Conservation (phyloP, 2,888 invertebrate genomes). For the Sialis lutaria region DNA sequence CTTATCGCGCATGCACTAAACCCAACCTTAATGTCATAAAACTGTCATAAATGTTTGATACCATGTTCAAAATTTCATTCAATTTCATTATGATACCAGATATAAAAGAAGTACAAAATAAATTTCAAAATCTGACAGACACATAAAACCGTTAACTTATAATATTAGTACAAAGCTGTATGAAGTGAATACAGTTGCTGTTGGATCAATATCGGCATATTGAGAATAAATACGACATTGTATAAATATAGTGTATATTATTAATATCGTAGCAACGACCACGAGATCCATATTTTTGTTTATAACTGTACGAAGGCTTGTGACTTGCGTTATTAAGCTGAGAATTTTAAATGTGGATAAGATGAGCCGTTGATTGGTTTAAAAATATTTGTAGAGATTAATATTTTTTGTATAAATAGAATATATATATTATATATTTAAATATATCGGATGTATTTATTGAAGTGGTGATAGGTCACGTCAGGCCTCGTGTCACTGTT, state of each 20-base stretch:
- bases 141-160: too few relatives aligned
- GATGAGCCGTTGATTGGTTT: slow-evolving; percentile 2
- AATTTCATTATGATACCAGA: too few relatives aligned
- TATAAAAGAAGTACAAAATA: too few relatives aligned
- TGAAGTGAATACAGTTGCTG: too few relatives aligned
- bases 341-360: slow-evolving; percentile 5
- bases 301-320: slow-evolving; percentile 4
- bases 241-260: background rate
- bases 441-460: slow-evolving; percentile 3
- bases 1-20: too few relatives aligned
- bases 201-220: too few relatives aligned
- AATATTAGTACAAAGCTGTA: too few relatives aligned
- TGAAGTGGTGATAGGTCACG: background rate
- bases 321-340: slow-evolving; percentile 3
- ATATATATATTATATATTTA: background rate
- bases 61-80: too few relatives aligned
- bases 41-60: too few relatives aligned
- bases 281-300: slow-evolving; percentile 1
- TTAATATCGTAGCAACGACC: slow-evolving; percentile 1
- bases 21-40: too few relatives aligned
- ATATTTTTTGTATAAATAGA: slow-evolving; percentile 7
- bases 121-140: too few relatives aligned
- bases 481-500: slow-evolving; percentile 1
- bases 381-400: slow-evolving; percentile 1
- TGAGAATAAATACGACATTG: too few relatives aligned